Base-by-base conservation (phyloP, 2,113 vertebrate species). In the Bufo gargarizans region DNA sequence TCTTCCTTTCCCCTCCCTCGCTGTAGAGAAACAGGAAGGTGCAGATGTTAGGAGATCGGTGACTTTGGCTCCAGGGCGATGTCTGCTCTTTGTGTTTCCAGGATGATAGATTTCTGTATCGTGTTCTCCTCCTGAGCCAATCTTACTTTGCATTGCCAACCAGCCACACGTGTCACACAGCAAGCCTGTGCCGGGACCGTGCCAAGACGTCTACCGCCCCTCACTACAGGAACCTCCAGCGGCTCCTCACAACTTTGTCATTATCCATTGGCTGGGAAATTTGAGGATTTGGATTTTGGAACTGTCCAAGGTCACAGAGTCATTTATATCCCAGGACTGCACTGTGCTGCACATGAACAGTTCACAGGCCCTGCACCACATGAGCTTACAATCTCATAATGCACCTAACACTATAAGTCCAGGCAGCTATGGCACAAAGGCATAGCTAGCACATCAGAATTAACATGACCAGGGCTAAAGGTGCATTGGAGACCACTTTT, bases 101-200 rank as follows among this genome's bases (percentile, higher is more conserved):
- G 84, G 53, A 49, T 89, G 65, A 77, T 71, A 89, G 76, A 89
- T 87, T 90, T n/a, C 81, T 14, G 63, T 81, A 47, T 72, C 80
- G n/a, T 56, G 76, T 89, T 67, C 84, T 55, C 16, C 33, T 50
- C 12, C 86, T 50, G 74, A 53, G 59, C 58, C 80, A 79, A 43
- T 78, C 89, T 89, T 82, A 33, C n/a, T 53, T 59, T 50, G 7
- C 6, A 3, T 20, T 86, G 89, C 86, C 88, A 88, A 78, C 59
- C 83, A 88, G 55, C 58, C 87, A 90, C 82, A 85, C 69, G 76
- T 85, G 84, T 85, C 81, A 56, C 49, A 61, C 77, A 71, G 87
- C 89, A 71, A 84, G 58, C 72, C 22, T 49, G 50, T 58, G 3
- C 17, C 56, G 81, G 67, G 77, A 6, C 17, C 6, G 77, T 55